These are phyloP conservation scores for Trissonchulus latispiculum DNA, from an alignment of 2,888 invertebrate species.

Conservation along the genomic window DNA sequence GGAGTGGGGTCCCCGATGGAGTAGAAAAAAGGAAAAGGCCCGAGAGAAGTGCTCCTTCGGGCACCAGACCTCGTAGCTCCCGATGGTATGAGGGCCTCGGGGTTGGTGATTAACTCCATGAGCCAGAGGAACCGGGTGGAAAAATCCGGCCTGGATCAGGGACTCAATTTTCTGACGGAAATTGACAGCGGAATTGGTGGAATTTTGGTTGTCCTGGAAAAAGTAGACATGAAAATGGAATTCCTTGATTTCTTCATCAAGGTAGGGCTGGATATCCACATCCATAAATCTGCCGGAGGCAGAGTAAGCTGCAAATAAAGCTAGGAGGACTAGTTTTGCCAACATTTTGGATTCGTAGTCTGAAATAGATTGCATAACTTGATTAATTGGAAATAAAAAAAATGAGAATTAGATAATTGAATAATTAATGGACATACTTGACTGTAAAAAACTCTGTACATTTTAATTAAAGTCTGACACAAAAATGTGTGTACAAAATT, in stretches of 20 bases:
- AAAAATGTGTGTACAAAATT: too few species aligned
- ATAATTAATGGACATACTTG: too few species aligned
- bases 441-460: too few species aligned
- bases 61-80: conserved; percentile 18
- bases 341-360: too few species aligned
- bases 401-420: too few species aligned
- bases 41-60: conserved; percentile 16
- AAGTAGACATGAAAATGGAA: conserved; percentile 16
- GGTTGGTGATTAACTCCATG: conserved; percentile 7
- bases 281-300: too few species aligned
- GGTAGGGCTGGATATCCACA: background rate
- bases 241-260: conserved; percentile 7
- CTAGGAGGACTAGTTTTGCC: too few species aligned
- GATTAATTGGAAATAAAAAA: too few species aligned
- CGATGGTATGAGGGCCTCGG: conserved; percentile 22
- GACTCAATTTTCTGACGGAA: background rate
- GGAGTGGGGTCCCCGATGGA: conserved; percentile 23
- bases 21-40: conserved; percentile 7
- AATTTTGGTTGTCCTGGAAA: conserved; percentile 1
- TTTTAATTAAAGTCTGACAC: too few species aligned
- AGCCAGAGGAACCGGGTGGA: background rate
- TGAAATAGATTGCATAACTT: too few species aligned
- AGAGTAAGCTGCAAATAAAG: too few species aligned
- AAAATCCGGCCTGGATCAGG: background rate
- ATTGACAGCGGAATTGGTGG: background rate